A percentile compares a stretch with the other conserved stretches of the same genome.
Conservation (phyloP, 2,113 vertebrate species). For the Columbina picui region DNA sequence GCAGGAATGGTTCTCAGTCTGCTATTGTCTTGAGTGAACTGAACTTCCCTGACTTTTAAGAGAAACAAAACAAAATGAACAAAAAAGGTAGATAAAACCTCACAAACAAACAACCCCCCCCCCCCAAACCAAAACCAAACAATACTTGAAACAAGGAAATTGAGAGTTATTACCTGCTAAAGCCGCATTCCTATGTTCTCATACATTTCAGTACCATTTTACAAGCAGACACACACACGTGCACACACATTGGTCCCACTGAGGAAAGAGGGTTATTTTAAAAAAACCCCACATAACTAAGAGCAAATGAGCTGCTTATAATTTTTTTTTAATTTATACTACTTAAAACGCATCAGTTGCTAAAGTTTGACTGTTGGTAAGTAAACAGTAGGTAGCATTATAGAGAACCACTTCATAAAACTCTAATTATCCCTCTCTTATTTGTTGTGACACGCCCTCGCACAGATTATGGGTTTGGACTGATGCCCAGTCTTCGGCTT, state of each 20-base stretch:
- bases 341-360: background rate
- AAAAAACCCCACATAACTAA: background rate
- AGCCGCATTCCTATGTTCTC: background rate
- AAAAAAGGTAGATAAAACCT: too few relatives aligned
- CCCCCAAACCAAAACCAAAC: too few relatives aligned
- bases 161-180: slow-evolving; percentile 6
- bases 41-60: background rate
- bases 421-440: slow-evolving; percentile 41
- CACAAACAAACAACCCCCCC: too few relatives aligned
- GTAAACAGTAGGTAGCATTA: slow-evolving; percentile 30
- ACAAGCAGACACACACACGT: background rate
- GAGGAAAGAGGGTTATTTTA: background rate
- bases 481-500: background rate
- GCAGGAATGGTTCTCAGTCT: background rate
- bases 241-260: background rate
- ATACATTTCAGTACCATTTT: background rate
- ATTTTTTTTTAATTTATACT: background rate
- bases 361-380: slow-evolving; percentile 22
- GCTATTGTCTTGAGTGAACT: background rate
- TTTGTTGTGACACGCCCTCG: slow-evolving; percentile 7
- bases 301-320: background rate
- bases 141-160: background rate
- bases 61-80: background rate
- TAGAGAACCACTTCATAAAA: slow-evolving; percentile 37
- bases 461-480: slow-evolving; percentile 10